These are phyloP conservation scores for Syrmaticus mikado DNA, from an alignment of 2,113 vertebrate genomes.

Conservation along the genomic window DNA sequence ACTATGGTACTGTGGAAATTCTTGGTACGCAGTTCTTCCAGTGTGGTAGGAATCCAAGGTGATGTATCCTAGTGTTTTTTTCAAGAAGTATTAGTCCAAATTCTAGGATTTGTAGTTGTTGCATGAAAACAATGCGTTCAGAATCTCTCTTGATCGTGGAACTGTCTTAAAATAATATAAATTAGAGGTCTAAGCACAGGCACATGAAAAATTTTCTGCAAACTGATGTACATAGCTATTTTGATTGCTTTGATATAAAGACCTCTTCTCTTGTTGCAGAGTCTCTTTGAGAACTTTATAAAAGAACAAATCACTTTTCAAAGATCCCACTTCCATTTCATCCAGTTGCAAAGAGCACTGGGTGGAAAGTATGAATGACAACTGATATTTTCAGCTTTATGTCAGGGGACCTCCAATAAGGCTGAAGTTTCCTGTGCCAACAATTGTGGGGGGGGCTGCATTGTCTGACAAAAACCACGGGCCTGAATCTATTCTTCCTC, in stretches of 20 bases:
- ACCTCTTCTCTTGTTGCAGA: background rate
- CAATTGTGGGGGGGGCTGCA: background rate
- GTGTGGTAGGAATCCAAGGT: background rate
- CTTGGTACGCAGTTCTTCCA: background rate
- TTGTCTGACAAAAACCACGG: background rate
- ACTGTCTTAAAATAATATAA: background rate
- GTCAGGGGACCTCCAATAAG: rapidly evolving
- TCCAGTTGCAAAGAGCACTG: background rate
- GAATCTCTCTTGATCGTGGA: background rate
- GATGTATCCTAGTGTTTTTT: background rate
- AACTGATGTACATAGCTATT: background rate
- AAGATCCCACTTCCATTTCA: background rate
- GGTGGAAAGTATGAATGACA: background rate
- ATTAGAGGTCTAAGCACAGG: background rate
- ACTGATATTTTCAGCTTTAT: background rate
- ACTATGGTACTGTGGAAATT: background rate
- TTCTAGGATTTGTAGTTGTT: background rate
- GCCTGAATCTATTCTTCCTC: background rate
- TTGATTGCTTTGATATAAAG: background rate
- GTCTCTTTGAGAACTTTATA: background rate
- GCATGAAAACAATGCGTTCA: background rate
- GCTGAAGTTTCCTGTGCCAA: background rate
- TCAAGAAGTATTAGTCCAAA: background rate
- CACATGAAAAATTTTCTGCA: background rate
- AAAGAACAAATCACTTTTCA: background rate